Evolutionary conservation across 2,113 vertebrate species (phyloP).

Genomic region (Pteruthius melanotis): DNA sequence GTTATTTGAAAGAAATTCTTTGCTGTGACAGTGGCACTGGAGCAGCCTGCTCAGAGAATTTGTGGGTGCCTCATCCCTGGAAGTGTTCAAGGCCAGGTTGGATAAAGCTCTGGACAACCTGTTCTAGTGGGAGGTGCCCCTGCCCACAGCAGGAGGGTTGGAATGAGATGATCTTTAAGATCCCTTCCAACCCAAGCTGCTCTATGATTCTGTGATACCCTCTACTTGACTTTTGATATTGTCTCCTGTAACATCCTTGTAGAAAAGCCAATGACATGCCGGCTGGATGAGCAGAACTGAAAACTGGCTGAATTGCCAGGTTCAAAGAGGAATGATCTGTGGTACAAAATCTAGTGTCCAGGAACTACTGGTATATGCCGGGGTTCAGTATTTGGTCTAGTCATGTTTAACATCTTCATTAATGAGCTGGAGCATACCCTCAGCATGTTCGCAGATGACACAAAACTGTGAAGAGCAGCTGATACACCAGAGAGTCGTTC

Average conservation of each 20-base stretch:
- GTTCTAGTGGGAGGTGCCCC: neutral
- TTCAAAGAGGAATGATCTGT: neutral
- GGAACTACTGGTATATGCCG: neutral
- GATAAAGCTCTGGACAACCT: neutral
- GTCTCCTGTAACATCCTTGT: neutral
- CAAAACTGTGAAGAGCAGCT: neutral
- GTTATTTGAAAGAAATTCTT: neutral
- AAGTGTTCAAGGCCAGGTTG: neutral
- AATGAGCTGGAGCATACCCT: neutral
- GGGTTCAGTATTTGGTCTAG: neutral
- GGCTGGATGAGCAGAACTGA: neutral
- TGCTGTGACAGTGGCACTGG: neutral
- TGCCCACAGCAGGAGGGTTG: neutral
- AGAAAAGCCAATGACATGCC: rapidly evolving
- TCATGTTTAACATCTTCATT: neutral
- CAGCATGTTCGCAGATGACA: neutral
- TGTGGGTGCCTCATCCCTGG: neutral
- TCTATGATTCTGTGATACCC: neutral
- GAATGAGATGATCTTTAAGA: neutral
- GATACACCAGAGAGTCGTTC: neutral
- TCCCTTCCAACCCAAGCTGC: neutral
- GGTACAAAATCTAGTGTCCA: neutral
- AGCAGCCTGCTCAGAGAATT: neutral
- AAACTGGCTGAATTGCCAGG: neutral
- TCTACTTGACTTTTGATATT: neutral